Conservation (phyloP, 2,113 vertebrate species). For the Heterotis niloticus region DNA sequence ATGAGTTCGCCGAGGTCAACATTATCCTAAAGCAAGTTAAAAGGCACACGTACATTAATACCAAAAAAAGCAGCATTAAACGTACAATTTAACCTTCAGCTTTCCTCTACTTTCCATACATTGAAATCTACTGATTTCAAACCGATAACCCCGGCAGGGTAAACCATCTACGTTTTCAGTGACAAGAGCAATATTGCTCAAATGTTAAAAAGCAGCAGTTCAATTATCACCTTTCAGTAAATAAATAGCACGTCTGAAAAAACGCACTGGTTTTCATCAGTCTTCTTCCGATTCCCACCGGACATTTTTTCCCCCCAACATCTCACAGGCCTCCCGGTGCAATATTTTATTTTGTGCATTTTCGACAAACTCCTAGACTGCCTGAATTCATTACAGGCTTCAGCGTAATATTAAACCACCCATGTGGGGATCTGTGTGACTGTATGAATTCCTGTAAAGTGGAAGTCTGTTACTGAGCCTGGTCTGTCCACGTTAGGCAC, state of each 20-base stretch:
- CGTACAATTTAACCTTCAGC: background rate
- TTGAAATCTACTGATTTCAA: background rate
- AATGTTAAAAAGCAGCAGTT: conserved; percentile 49
- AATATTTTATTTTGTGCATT: background rate
- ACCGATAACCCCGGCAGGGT: conserved; percentile 12
- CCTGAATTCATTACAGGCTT: background rate
- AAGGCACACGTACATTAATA: background rate
- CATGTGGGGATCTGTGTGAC: background rate
- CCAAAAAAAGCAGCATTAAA: background rate
- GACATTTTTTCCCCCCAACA: background rate
- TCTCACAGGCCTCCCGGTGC: background rate
- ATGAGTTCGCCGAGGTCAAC: conserved; percentile 96
- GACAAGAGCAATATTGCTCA: conserved; percentile 43
- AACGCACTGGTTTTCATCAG: conserved; percentile 45
- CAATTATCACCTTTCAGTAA: conserved; percentile 57
- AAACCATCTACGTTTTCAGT: conserved; percentile 29
- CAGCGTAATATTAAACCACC: background rate
- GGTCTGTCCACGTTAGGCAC: conserved; percentile 7
- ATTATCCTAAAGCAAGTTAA: conserved; percentile 74
- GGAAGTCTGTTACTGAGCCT: background rate
- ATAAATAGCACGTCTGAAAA: conserved; percentile 57
- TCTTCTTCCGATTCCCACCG: conserved; percentile 21
- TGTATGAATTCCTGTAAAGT: background rate
- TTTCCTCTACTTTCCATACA: background rate
- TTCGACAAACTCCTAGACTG: background rate